phyloP scores from a whole-genome alignment of 2,797 vertebrate genomes.

The Pagetopsis macropterus region DNA sequence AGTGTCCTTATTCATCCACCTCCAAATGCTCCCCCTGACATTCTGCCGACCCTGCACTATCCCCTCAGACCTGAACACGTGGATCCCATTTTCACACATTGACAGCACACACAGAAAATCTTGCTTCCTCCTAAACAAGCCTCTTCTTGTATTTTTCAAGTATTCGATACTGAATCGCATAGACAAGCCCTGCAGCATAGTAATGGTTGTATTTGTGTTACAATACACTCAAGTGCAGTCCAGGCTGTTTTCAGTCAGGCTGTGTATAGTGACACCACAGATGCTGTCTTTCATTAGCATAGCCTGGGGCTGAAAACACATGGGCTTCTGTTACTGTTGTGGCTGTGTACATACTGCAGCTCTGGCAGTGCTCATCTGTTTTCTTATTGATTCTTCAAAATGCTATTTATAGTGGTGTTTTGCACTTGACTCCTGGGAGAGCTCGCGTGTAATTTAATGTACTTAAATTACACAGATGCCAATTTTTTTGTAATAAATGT shows the following conservation, averaged over 20 bases:
- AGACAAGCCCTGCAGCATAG: not conserved
- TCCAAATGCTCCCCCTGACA: constrained; percentile 30
- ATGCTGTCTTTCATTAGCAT: constrained; percentile 36
- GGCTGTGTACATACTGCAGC: constrained; percentile 11
- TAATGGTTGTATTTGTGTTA: constrained; percentile 1
- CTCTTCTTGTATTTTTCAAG: not conserved
- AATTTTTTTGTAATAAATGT: not conserved
- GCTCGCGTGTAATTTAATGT: not conserved
- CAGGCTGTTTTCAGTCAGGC: not conserved
- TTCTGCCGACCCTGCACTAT: constrained; percentile 40
- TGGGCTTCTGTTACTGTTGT: constrained; percentile 37
- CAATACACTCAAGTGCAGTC: constrained; percentile 5
- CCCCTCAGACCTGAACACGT: constrained; percentile 34
- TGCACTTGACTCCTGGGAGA: constrained; percentile 16
- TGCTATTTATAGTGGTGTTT: constrained; percentile 40
- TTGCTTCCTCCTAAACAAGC: not conserved
- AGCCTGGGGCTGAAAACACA: constrained; percentile 18
- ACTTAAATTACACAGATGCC: not conserved
- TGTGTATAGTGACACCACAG: constrained; percentile 37
- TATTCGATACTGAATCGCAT: not conserved
- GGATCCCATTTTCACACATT: constrained; percentile 43
- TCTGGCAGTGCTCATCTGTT: constrained; percentile 22
- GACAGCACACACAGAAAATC: constrained; percentile 18
- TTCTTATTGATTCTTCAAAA: constrained; percentile 44
- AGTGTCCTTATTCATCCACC: constrained; percentile 55